A percentile compares a stretch with the other conserved stretches of the same genome.
Evolutionary conservation across 2,797 vertebrate species (phyloP).

Genomic region (Tolypeutes matacus): DNA sequence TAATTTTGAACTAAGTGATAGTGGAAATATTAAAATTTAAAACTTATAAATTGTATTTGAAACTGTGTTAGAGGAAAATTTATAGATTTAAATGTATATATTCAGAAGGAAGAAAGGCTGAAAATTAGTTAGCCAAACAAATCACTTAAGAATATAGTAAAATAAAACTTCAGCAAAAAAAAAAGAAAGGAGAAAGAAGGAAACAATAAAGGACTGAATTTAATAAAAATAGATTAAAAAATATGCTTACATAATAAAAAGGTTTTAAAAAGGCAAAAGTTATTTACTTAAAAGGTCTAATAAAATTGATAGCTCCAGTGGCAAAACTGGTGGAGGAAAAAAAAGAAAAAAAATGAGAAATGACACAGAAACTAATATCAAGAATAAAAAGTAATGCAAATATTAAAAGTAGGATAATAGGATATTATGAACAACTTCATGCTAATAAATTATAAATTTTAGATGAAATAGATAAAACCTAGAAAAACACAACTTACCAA

Average conservation of each 20-base stretch:
- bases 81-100: not conserved
- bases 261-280: not conserved
- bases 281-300: slow-evolving; percentile 20
- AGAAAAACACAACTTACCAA: not conserved
- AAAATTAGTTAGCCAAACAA: not conserved
- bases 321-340: not conserved
- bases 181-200: not conserved
- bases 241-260: not conserved
- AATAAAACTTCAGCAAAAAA: not conserved
- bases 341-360: not conserved
- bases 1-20: not conserved
- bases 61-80: not conserved
- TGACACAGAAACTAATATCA: not conserved
- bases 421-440: not conserved
- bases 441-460: not conserved
- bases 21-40: not conserved
- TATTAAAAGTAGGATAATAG: not conserved
- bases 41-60: not conserved
- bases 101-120: not conserved
- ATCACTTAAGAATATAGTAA: not conserved
- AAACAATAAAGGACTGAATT: not conserved
- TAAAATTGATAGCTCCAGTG: not conserved
- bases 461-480: not conserved
- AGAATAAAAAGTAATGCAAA: not conserved
- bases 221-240: not conserved